Percentiles rank a stretch among this genome's conserved stretches.
These are phyloP conservation scores for Icerya purchasi DNA, from an alignment of 2,888 invertebrate species.

Conservation along the genomic window DNA sequence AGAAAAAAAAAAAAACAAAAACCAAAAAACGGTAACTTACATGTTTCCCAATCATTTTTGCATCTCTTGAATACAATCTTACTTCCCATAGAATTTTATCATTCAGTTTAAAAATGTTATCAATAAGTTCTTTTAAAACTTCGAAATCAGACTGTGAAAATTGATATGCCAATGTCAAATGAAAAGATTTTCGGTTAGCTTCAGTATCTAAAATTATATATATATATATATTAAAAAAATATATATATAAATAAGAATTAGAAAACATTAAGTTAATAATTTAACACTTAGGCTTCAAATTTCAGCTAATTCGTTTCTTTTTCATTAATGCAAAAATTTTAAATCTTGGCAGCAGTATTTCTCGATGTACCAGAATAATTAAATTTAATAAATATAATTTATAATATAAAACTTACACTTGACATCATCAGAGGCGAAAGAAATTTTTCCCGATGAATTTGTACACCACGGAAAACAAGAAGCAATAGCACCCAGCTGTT, in stretches of 20 bases:
- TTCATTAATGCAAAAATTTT: constrained; percentile 6
- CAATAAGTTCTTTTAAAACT: constrained; percentile 47
- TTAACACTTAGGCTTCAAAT: no score
- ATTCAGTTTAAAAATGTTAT: constrained; percentile 39
- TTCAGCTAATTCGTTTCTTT: no score
- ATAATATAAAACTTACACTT: constrained; percentile 43
- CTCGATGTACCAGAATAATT: constrained; percentile 15
- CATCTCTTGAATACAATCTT: constrained; percentile 65
- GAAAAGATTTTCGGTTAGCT: constrained; percentile 63
- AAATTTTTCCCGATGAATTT: constrained; percentile 37
- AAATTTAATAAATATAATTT: no score
- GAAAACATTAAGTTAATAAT: no score
- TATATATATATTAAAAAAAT: background rate
- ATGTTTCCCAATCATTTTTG: constrained; percentile 47
- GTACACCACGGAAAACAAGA: constrained; percentile 58
- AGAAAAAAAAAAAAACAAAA: background rate
- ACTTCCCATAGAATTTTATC: constrained; percentile 59
- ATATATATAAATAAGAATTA: no score
- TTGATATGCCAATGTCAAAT: constrained; percentile 73
- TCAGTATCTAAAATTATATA: constrained; percentile 27
- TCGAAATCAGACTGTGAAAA: constrained; percentile 51
- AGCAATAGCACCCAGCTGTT: constrained; percentile 50
- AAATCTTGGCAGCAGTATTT: background rate
- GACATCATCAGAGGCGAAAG: constrained; percentile 32
- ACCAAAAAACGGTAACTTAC: constrained; percentile 22